Base-by-base conservation (phyloP, 2,888 invertebrate genomes). In the Pseudanteris insignis region DNA sequence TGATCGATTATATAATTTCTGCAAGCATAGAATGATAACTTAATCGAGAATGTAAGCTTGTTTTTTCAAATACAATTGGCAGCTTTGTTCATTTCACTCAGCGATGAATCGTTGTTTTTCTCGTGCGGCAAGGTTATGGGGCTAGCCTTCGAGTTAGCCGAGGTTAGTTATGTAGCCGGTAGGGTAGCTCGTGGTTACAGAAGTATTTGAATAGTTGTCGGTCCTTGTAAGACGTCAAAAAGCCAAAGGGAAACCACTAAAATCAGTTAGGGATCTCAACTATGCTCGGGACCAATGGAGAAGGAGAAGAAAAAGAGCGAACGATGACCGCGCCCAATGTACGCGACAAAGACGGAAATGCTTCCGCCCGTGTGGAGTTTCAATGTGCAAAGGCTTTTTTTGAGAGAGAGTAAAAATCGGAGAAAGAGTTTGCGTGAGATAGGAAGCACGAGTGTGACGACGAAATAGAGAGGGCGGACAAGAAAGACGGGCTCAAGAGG, bases 251-350 rank as follows among this genome's bases (percentile, higher is more conserved):
- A 79, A 79, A 76, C 76, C 75, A 78, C 76, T 77, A 76, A 78
- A 79, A 79, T 79, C 78, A 75, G 76, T 77, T 77, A 75, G 74
- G 78, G 76, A 77, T 78, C 76, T 79, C 76, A 77, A 79, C 78
- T 78, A 74, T 70, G 65, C 68, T 65, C 65, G 60, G 63, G 62
- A 70, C 64, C 50, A 32, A 65, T 66, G 54, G 51, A 59, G 54
- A 55, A 50, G 43, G 61, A 53, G 51, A 47, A 51, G 36, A 11
- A 11, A n/a, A 18, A 26, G 51, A 53, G 41, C 51, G 62, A 41
- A 47, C 41, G 60, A 64, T 60, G 37, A 41, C 34, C 54, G 51
- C 53, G 38, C 58, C 47, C 34, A 41, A 12, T 32, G 40, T 29
- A 46, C 14, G 50, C 41, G 51, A 60, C 61, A 61, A 46, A 54